Percentiles rank a stretch among this genome's conserved stretches.
These are phyloP conservation scores for Magallana gigas DNA, from an alignment of 1,140 invertebrate species.

Conservation along the genomic window DNA sequence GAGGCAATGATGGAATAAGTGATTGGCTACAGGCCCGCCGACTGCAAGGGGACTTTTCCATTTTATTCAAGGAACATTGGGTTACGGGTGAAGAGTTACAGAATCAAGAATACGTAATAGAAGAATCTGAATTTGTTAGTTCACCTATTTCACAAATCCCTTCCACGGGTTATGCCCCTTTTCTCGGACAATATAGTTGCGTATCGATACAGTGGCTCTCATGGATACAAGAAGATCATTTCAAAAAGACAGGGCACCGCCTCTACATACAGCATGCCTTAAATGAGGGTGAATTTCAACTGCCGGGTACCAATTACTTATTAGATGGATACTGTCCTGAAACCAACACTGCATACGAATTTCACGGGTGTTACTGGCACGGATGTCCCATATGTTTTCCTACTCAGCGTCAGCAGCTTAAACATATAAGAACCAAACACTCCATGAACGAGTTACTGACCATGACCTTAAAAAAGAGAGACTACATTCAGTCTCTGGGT, in stretches of 20 bases:
- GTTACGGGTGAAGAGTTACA: slow-evolving; percentile 27
- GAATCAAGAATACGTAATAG: slow-evolving; percentile 4
- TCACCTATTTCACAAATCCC: slow-evolving; percentile 42
- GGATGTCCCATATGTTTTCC: slow-evolving; percentile 63
- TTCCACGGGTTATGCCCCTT: slow-evolving; percentile 8
- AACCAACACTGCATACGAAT: slow-evolving; percentile 59
- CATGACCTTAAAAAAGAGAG: slow-evolving; percentile 45
- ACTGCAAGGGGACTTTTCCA: background rate
- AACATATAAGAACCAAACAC: slow-evolving; percentile 40
- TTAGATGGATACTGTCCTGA: slow-evolving; percentile 50
- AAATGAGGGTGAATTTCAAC: slow-evolving; percentile 46
- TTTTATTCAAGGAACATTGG: slow-evolving; percentile 23
- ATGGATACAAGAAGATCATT: slow-evolving; percentile 14
- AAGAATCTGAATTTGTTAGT: slow-evolving; percentile 25
- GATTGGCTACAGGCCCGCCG: background rate
- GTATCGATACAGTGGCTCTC: slow-evolving; percentile 43
- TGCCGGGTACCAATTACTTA: slow-evolving; percentile 44
- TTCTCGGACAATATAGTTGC: slow-evolving; percentile 2
- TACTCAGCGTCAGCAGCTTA: background rate
- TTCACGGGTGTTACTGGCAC: slow-evolving; percentile 63
- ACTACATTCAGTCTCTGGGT: slow-evolving; percentile 29
- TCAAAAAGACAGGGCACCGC: background rate
- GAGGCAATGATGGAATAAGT: background rate
- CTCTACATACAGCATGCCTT: slow-evolving; percentile 51
- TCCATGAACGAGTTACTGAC: slow-evolving; percentile 53